Evolutionary conservation across 2,113 vertebrate species (phyloP).

Genomic region (Miniopterus natalensis): DNA sequence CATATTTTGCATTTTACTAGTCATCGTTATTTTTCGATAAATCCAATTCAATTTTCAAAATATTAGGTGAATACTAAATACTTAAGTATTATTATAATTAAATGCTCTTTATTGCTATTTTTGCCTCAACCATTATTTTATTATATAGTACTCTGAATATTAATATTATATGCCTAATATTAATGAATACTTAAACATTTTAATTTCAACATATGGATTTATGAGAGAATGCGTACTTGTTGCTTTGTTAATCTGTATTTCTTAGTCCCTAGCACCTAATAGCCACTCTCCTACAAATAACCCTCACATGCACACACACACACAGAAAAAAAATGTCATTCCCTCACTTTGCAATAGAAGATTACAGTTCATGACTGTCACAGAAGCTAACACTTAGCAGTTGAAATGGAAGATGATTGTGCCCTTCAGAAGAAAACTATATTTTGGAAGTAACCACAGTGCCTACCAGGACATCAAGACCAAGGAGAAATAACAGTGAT

Average conservation of each 20-base stretch:
- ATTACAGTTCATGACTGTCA: neutral
- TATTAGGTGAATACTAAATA: neutral
- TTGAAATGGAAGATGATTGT: neutral
- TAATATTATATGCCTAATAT: neutral
- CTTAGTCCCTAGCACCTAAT: neutral
- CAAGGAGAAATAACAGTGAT: neutral
- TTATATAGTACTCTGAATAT: neutral
- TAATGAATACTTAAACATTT: neutral
- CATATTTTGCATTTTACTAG: neutral
- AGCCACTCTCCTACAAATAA: neutral
- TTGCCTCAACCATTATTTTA: neutral
- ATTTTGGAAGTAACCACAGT: neutral
- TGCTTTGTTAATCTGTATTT: neutral
- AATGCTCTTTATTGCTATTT: neutral
- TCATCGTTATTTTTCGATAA: neutral
- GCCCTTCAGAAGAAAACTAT: neutral
- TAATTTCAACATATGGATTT: neutral
- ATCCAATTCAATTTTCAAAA: conserved; percentile 28
- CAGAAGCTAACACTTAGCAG: neutral
- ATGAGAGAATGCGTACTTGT: neutral
- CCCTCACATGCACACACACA: neutral
- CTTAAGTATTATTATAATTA: neutral
- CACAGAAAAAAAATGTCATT: neutral
- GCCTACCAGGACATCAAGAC: neutral
- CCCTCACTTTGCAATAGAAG: neutral